These are phyloP conservation scores for Corythoichthys haematopterus DNA, from an alignment of 2,113 vertebrate species.

Conservation along the genomic window DNA sequence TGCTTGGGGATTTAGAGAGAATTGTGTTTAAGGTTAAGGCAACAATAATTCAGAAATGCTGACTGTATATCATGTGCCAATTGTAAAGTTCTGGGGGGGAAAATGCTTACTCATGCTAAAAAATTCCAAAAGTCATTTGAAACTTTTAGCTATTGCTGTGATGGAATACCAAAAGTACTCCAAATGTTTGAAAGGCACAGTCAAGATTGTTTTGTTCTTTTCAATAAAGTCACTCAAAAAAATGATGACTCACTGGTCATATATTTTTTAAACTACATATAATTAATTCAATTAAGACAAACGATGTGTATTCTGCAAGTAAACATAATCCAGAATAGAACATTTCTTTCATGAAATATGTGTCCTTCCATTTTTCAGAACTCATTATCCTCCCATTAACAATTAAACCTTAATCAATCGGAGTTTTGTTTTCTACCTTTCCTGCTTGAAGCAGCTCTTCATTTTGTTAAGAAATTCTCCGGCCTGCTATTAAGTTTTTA, in stretches of 20 bases:
- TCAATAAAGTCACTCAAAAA: slow-evolving; percentile 65
- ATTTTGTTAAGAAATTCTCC: slow-evolving; percentile 62
- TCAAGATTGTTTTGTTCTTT: slow-evolving; percentile 54
- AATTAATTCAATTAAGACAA: not conserved
- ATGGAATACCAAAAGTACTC: slow-evolving; percentile 22
- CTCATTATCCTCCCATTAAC: slow-evolving; percentile 22
- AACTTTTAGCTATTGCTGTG: slow-evolving; percentile 9
- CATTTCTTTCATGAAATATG: slow-evolving; percentile 21
- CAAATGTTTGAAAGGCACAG: slow-evolving; percentile 40
- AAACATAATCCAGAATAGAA: not conserved
- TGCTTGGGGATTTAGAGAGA: slow-evolving; percentile 15
- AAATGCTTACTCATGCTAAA: slow-evolving; percentile 10
- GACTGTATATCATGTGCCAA: slow-evolving; percentile 40
- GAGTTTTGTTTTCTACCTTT: slow-evolving; percentile 34
- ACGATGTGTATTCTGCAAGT: not conserved
- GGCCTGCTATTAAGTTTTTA: slow-evolving; percentile 45
- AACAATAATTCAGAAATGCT: slow-evolving; percentile 15
- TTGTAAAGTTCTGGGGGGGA: not conserved
- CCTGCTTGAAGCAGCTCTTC: slow-evolving; percentile 30
- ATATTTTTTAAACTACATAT: not conserved
- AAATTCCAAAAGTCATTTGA: slow-evolving; percentile 19
- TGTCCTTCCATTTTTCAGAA: slow-evolving; percentile 18
- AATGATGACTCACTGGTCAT: slow-evolving; percentile 3
- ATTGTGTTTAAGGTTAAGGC: slow-evolving; percentile 5
- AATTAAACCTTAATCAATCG: slow-evolving; percentile 39